These are phyloP conservation scores for Chydorus sphaericus DNA, from an alignment of 2,888 invertebrate genomes.

Conservation along the genomic window DNA sequence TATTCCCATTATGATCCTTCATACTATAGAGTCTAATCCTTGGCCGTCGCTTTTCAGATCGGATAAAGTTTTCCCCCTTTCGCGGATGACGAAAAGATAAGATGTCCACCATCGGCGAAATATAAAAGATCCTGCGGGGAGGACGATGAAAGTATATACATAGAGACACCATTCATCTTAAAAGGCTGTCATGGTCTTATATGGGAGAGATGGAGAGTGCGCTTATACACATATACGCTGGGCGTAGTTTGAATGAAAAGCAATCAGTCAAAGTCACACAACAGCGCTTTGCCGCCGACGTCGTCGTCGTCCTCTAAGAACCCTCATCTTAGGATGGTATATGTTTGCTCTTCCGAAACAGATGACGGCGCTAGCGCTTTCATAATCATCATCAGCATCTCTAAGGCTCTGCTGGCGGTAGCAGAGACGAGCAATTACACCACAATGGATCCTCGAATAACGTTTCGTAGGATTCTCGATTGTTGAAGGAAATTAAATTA, in stretches of 20 bases:
- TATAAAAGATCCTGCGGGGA: neutral
- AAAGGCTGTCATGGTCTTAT: neutral
- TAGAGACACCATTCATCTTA: neutral
- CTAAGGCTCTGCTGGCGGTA: neutral
- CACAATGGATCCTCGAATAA: no score
- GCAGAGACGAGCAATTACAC: no score
- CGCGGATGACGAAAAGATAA: no score
- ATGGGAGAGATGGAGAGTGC: neutral
- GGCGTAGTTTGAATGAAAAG: neutral
- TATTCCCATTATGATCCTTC: no score
- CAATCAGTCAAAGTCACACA: constrained; percentile 5
- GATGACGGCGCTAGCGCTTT: no score
- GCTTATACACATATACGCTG: neutral
- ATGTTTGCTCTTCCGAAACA: neutral
- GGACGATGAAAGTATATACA: no score
- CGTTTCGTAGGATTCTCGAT: no score
- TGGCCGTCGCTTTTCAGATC: no score
- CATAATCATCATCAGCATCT: neutral
- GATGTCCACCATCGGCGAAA: neutral
- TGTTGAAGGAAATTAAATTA: neutral
- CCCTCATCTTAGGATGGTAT: neutral
- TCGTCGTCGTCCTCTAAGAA: neutral
- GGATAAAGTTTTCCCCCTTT: no score
- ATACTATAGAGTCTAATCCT: no score
- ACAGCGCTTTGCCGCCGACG: no score